Base-by-base conservation (phyloP, 92 coral and sea anemone genomes). In the Muricea muricata region DNA sequence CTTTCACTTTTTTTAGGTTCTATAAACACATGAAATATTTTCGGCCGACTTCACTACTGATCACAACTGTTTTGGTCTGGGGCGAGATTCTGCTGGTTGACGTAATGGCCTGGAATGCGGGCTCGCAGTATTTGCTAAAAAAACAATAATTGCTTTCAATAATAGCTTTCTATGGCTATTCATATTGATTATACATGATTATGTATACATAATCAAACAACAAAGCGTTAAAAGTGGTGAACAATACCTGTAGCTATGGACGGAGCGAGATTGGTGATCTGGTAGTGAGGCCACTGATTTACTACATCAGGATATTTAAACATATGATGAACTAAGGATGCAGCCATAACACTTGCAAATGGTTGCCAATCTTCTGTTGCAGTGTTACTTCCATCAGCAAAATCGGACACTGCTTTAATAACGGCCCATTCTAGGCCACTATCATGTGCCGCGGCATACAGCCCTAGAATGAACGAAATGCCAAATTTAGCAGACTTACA, bases 281-380 rank as follows among this genome's bases (percentile, higher is more conserved):
- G 0, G 26, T 29, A 89, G 46, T 89, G 86, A 54, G 50, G 67
- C 92, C 92, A 89, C 63, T 61, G 74, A 31, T 72, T 60, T 32
- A 85, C 32, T 18, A 89, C 58, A 85, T 73, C 87, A 32, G 87
- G 89, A 40, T 35, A 28, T 37, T 85, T 85, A 81, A 89, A 85
- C 46, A 89, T 89, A 58, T 89, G 71, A 33, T 31, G 76, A 41
- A 89, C 89, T 46, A 89, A 87, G n/a, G 92, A 89, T 13, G 92
- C 92, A 1, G 92, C 92, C 92, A 89, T 89, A 42, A 46, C 89
- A 73, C 92, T 89, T 50, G 92, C 89, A 61, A 85, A 79, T 37
- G 89, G 87, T 65, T 63, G 68, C 92, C 92, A 89, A 29, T 37
- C 81, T 69, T 80, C 40, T 1, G 92, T 89, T 20, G 24, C 41